Evolutionary conservation across 35 echinoderm and acorn worm species (phyloP), one percentile per base, ranked within the genome.

Genomic region (Anneissia japonica): DNA sequence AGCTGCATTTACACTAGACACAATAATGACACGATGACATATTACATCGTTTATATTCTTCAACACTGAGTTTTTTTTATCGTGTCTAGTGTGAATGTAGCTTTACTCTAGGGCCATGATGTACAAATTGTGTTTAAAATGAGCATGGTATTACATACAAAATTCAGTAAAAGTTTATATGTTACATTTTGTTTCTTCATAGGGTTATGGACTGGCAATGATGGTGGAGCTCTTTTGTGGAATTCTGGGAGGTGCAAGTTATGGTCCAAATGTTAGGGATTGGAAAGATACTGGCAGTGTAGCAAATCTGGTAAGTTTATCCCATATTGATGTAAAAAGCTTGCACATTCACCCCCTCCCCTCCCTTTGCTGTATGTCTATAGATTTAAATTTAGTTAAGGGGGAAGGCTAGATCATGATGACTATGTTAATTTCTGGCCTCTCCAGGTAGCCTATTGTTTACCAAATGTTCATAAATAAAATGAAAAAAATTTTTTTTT

Each of bases 141-240:
- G n/a, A n/a, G n/a, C n/a, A n/a, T n/a, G n/a, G n/a, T n/a, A n/a
- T n/a, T n/a, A n/a, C n/a, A n/a, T n/a, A n/a, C n/a, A n/a, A n/a
- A n/a, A n/a, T n/a, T n/a, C n/a, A n/a, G n/a, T n/a, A n/a, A n/a
- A n/a, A n/a, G n/a, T n/a, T n/a, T n/a, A n/a, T n/a, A n/a, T n/a
- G n/a, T n/a, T n/a, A n/a, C n/a, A n/a, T n/a, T n/a, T 75, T 75
- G 73, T 77, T 34, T 32, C 3, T 9, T 34, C 74, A 32, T 46
- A 90, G 75, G 92, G 92, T 7, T 90, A 87, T 85, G 92, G 92
- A 43, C 35, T 94, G 35, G 88, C 74, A 37, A 83, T 90, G 84
- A 78, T 87, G 80, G 92, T 94, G 39, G 92, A 94, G 46, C 39
- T 94, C 1, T 83, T 94, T 31, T 90, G 92, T 90, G 92, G 92